Evolutionary conservation across 2,888 invertebrate species (phyloP).

Genomic region (Hirtodrosophila histrioides): DNA sequence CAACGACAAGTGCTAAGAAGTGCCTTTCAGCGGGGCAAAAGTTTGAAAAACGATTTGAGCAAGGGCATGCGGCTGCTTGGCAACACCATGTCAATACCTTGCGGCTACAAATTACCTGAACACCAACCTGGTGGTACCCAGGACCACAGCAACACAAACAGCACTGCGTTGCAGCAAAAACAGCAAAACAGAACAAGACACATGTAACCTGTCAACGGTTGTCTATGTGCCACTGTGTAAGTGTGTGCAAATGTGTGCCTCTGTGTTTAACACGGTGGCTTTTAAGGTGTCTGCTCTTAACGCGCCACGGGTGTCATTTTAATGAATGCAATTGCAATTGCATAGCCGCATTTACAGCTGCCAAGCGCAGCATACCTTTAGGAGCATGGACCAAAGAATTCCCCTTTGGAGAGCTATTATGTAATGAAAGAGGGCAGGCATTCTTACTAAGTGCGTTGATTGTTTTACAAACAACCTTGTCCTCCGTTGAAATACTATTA

Average conservation of each 20-base stretch:
- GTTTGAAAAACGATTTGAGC: conserved; percentile 34
- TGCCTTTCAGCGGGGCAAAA: conserved; percentile 47
- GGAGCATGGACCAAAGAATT: conserved; percentile 5
- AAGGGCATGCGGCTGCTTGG: conserved; percentile 34
- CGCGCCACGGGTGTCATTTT: conserved; percentile 65
- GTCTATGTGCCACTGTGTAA: conserved; percentile 1
- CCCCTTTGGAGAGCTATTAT: not conserved
- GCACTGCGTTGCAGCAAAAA: conserved; percentile 25
- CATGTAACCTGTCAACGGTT: conserved; percentile 7
- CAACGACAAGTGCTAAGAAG: conserved; percentile 52
- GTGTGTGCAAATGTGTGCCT: not conserved
- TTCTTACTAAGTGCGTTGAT: not conserved
- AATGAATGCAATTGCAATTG: conserved; percentile 56
- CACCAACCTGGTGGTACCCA: conserved; percentile 1
- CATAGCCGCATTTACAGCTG: conserved; percentile 7
- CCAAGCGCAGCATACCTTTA: conserved; percentile 18
- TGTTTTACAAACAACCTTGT: too few relatives aligned
- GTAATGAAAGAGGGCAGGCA: not conserved
- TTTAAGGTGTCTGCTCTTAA: conserved; percentile 42
- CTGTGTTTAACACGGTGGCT: conserved; percentile 29
- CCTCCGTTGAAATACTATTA: too few relatives aligned
- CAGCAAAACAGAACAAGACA: conserved; percentile 8
- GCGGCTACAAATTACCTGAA: conserved; percentile 60
- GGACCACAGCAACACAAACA: too few relatives aligned
- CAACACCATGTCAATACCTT: conserved; percentile 68